A percentile compares a stretch with the other conserved stretches of the same genome.
phyloP scores from a whole-genome alignment of 2,113 vertebrate genomes.

The Nycticorax nycticorax region DNA sequence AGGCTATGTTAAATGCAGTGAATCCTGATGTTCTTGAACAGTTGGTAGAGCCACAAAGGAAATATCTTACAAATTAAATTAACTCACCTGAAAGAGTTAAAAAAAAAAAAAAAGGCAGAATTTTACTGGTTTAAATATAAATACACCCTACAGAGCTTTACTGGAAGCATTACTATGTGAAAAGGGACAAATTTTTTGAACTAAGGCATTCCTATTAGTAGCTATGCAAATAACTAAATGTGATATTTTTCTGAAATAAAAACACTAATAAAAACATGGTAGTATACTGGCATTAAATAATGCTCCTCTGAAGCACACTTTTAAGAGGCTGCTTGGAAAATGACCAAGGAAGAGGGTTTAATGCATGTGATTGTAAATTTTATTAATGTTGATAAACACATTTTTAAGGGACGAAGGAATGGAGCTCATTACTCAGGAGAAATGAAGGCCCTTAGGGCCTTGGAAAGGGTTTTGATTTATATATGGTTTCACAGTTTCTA shows the following conservation, averaged over 20 bases:
- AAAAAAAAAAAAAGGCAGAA: background rate
- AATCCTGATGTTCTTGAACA: background rate
- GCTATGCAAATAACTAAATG: background rate
- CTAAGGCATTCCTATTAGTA: background rate
- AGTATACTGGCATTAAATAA: background rate
- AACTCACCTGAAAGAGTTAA: background rate
- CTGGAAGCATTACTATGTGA: background rate
- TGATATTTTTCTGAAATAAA: background rate
- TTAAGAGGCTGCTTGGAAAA: conserved; percentile 20
- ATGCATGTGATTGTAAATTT: background rate
- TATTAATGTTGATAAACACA: conserved; percentile 6
- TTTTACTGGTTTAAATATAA: background rate
- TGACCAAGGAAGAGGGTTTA: background rate
- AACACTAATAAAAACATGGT: background rate
- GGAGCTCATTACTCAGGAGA: conserved; percentile 1
- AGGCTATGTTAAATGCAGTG: background rate
- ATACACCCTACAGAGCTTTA: background rate
- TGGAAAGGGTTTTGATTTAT: conserved; percentile 21
- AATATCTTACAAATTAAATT: background rate
- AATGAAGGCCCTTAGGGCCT: background rate
- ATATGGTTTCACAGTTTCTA: background rate
- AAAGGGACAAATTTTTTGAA: background rate
- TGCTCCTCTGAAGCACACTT: background rate
- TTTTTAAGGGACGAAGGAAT: background rate
- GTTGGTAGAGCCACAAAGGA: background rate